Evolutionary conservation across 2,888 invertebrate genomes (phyloP), one percentile per base, ranked within the genome.

Genomic region (Epinotia brunnichana): DNA sequence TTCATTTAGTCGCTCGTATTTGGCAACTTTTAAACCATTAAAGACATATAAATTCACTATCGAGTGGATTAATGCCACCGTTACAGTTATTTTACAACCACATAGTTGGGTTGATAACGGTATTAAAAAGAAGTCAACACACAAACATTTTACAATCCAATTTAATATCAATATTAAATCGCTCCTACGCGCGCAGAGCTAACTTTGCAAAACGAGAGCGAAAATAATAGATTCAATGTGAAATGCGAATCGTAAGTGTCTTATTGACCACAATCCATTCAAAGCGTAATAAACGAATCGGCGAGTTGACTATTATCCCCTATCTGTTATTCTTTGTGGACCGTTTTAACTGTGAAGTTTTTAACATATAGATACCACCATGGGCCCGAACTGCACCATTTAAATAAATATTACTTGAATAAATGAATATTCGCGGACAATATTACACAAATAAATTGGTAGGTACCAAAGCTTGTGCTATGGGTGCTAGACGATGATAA

Each of bases 11-110:
- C 19, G 9, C 15, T n/a, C 17, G 35, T 11, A 51, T 24, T 63
- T 29, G 63, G 35, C 35, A 53, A 53, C 51, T 63, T 62, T 63
- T 51, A 63, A 62, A 48, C 24, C 62, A 62, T 62, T 62, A 48
- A 51, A 35, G 4, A 13, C 48, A 4, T 3, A 17, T 17, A 35
- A 35, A 7, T 48, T 3, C n/a, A 24, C 15, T 19, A 66, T 21
- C n/a, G 48, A 35, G 51, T 53, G 39, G 59, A 60, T 68, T 39
- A 53, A 10, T 53, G 39, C 53, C 39, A 69, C 51, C 44, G 19
- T 68, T 68, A 67, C 35, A 57, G 67, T 44, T 68, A 68, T 68
- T 68, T 59, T 59, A 68, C 21, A 10, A 10, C 29, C 57, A 51
- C 59, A 51, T 19, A 21, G 48, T 44, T 68, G 48, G 57, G n/a